phyloP scores from a whole-genome alignment of 1,140 invertebrate genomes.

The Mactra quadrangularis region DNA sequence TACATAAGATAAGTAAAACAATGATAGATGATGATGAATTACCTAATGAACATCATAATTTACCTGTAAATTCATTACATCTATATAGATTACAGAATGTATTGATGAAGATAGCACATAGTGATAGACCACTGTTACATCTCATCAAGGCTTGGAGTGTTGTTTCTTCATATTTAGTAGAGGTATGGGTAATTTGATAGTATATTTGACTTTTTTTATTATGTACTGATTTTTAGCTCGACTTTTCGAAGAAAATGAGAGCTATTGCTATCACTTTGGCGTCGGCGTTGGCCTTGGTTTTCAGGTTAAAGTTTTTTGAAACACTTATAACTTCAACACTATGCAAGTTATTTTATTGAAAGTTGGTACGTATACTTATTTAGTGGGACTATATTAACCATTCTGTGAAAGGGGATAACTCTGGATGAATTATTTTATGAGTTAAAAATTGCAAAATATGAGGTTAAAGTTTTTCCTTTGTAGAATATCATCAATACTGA shows the following conservation, averaged over 20 bases:
- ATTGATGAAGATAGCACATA: constrained; percentile 92
- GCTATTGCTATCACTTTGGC: no score
- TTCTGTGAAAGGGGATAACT: no score
- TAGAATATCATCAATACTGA: no score
- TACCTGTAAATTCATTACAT: constrained; percentile 85
- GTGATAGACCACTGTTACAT: constrained; percentile 93
- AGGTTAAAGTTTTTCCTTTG: no score
- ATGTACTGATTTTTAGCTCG: background rate
- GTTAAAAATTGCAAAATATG: background rate
- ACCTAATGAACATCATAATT: constrained; percentile 53
- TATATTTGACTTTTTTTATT: constrained; percentile 8
- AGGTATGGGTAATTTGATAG: constrained; percentile 85
- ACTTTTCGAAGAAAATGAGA: no score
- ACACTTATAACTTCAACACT: no score
- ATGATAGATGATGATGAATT: constrained; percentile 63
- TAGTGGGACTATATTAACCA: no score
- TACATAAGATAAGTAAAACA: constrained; percentile 78
- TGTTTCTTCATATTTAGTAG: constrained; percentile 95
- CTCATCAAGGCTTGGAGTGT: constrained; percentile 96
- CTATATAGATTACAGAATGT: constrained; percentile 93
- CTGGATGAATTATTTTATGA: background rate
- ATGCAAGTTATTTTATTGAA: no score
- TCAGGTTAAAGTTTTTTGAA: no score
- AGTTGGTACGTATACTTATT: no score
- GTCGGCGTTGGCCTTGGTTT: no score